Base-by-base conservation (phyloP, 2,113 vertebrate species). In the Mystacornis crossleyi region DNA sequence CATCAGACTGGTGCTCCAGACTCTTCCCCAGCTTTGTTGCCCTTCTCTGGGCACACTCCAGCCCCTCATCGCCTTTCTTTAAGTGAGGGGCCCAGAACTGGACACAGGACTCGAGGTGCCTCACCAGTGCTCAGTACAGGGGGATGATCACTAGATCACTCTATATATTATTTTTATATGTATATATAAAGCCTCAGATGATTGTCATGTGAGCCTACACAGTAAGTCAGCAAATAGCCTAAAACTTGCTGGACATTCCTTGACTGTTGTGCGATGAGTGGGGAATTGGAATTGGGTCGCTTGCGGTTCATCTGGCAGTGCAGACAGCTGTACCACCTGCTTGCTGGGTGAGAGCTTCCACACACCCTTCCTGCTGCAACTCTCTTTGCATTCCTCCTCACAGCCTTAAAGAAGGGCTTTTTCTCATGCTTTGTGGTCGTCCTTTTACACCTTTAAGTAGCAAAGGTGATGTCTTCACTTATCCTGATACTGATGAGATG, bases 91-190 rank as follows among this genome's bases (percentile, higher is more conserved):
- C 45, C 57, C 33, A 29, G 36, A 74, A 18, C 6, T 47, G 29
- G n/a, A 18, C 16, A 9, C 1, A 60, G 29, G 11, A 47, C 14
- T 54, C 0, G 0, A 61, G 28, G 14, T n/a, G 29, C 17, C 29
- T 67, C n/a, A 10, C 5, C 28, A 45, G 15, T 20, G 28, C 51
- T 14, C 13, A 12, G 16, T 26, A 21, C 38, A 40, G 14, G 29
- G 26, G 19, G 10, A 9, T 1, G 6, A 18, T 18, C 45, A 45
- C 10, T n/a, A 17, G 43, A 66, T 67, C 53, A 18, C 9, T 24
- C 26, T 23, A 1, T 15, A 1, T 45, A 16, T 53, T 45, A 38
- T 53, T 36, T 42, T 19, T 16, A 4, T 19, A 16, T 29, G 7
- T 47, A 4, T 38, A 4, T 66, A 6, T 42, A 54, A 65, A 81